These are phyloP conservation scores for Cirrhinus mrigala DNA, from an alignment of 2,797 vertebrate species.

Conservation along the genomic window DNA sequence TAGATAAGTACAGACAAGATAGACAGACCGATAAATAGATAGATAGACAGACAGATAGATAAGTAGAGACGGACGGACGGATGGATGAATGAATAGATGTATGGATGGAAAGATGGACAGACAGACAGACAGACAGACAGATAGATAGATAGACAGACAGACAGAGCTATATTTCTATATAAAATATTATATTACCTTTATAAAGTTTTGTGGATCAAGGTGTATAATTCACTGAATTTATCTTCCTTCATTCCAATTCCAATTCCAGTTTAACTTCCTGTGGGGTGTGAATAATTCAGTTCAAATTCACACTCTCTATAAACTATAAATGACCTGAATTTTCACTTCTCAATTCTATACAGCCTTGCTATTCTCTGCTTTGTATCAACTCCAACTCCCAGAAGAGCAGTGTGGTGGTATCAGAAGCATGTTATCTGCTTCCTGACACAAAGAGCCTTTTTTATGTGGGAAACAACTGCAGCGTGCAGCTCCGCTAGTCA, in stretches of 20 bases:
- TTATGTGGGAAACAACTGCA: slow-evolving; percentile 14
- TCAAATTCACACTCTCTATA: not conserved
- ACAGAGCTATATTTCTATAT: not conserved
- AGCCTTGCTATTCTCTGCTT: not conserved
- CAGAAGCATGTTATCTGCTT: slow-evolving; percentile 27
- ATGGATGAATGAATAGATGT: too few relatives aligned
- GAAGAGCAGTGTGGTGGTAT: slow-evolving; percentile 17
- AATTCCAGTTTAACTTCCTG: not conserved
- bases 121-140: not conserved
- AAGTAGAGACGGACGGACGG: too few relatives aligned
- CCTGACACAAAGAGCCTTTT: slow-evolving; percentile 27
- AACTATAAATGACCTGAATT: not conserved
- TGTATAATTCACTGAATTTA: not conserved
- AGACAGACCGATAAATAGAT: accelerated
- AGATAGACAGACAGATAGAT: too few relatives aligned
- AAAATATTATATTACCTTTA: too few relatives aligned
- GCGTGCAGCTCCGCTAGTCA: not conserved
- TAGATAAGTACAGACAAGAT: accelerated
- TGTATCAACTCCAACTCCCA: slow-evolving; percentile 6
- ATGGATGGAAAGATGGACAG: not conserved
- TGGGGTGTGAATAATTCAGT: not conserved
- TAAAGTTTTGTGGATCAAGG: not conserved
- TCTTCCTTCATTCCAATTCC: not conserved
- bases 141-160: not conserved
- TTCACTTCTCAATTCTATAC: not conserved